phyloP scores from a whole-genome alignment of 2,797 vertebrate genomes.

The Octomys mimax region DNA sequence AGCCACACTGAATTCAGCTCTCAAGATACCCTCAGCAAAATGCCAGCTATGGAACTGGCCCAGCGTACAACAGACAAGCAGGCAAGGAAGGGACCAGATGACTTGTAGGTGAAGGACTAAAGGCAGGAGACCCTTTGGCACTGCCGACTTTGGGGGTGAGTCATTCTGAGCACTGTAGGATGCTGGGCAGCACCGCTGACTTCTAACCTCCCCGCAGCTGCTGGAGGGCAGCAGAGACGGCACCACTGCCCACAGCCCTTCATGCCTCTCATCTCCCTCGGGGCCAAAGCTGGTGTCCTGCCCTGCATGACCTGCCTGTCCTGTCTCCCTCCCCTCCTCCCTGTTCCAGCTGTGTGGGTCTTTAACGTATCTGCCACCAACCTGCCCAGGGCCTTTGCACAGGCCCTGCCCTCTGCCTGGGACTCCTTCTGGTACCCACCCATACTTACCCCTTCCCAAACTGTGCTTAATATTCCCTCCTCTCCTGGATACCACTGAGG shows the following conservation, averaged over 20 bases:
- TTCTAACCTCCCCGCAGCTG: neutral
- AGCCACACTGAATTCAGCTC: neutral
- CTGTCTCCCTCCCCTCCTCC: no score
- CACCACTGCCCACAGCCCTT: no score
- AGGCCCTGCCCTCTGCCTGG: neutral
- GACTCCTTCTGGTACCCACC: neutral
- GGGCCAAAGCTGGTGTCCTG: neutral
- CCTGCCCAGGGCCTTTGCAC: neutral
- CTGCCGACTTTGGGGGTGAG: neutral
- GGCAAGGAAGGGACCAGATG: neutral
- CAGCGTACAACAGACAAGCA: neutral
- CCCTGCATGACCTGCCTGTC: neutral
- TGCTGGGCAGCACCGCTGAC: neutral
- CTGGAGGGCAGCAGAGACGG: neutral
- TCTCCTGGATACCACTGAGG: neutral
- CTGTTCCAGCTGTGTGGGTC: rapidly evolving
- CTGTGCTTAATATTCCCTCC: neutral
- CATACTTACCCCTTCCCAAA: neutral
- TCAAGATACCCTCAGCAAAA: neutral
- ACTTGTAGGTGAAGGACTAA: neutral
- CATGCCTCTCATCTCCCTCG: neutral
- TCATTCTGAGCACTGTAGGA: neutral
- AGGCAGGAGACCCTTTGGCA: neutral
- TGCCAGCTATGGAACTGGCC: no score
- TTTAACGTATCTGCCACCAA: neutral